These are phyloP conservation scores for Mungos mungo DNA, from an alignment of 2,113 vertebrate genomes.

Conservation along the genomic window DNA sequence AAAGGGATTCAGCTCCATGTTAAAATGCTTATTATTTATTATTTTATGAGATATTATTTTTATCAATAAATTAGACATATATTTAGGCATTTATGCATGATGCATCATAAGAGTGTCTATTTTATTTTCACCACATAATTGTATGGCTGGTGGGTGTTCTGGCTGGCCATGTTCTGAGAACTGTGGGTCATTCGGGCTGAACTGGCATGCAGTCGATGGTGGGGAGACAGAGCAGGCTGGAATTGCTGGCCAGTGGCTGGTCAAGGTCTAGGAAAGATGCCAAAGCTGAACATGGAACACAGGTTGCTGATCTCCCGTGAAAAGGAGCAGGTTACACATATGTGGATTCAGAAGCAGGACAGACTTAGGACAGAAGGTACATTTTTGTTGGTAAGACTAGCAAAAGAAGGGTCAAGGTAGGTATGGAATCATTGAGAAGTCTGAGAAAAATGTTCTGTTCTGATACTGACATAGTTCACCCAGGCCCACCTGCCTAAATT, in stretches of 20 bases:
- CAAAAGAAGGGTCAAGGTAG: neutral
- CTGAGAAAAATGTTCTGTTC: neutral
- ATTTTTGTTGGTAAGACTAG: neutral
- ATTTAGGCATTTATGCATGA: neutral
- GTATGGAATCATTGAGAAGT: neutral
- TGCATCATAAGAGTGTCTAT: neutral
- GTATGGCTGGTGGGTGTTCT: neutral
- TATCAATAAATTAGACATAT: conserved; percentile 47
- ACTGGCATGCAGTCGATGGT: neutral
- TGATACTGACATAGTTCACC: too few species aligned
- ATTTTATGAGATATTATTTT: conserved; percentile 27
- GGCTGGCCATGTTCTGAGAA: neutral
- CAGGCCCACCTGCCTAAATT: too few species aligned
- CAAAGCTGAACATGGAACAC: neutral
- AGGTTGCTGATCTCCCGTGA: neutral
- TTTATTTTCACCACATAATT: neutral
- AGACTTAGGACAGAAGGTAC: neutral
- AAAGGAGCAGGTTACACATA: neutral
- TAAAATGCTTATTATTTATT: conserved; percentile 38
- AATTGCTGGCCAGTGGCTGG: too few species aligned
- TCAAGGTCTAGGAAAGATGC: neutral
- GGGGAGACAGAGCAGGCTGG: neutral
- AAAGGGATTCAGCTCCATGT: neutral
- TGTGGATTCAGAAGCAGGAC: neutral
- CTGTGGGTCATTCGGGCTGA: neutral